Base-by-base conservation (phyloP, 2,797 vertebrate genomes). In the Antennarius maculatus region DNA sequence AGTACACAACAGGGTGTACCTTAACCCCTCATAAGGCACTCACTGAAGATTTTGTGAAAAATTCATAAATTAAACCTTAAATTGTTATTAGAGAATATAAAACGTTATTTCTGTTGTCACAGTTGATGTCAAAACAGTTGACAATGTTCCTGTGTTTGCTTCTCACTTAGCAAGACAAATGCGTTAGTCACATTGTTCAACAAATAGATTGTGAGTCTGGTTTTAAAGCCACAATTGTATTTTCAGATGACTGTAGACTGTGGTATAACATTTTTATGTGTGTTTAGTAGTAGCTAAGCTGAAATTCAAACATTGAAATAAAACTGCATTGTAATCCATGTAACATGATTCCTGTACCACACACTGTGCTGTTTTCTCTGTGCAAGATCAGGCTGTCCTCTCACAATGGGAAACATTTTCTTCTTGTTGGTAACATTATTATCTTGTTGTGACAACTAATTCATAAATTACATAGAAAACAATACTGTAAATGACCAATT, bases 351-450 rank as follows among this genome's bases (percentile, higher is more conserved):
- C 5, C 31, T 6, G 47, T 29, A 23, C 23, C 23, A 23, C 41
- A 23, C 34, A 29, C 10, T 18, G 18, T 52, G 15, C 55, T 60
- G 53, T 23, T 69, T 67, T 64, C 47, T 55, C 50, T 77, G 56
- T 47, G 28, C 47, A 66, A 74, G 80, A 69, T 66, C 64, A 71
- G 12, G 43, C 45, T 7, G 0, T 28, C 45, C 46, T 53, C 54
- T 37, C 23, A 37, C 47, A 61, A 27, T 46, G 45, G 42, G 27
- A 39, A 16, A 18, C 39, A 41, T 49, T 51, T 6, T 27, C 42
- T 7, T 55, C 12, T 23, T 56, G 3, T 6, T 47, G 23, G 23
- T 1, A 23, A 23, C 23, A 23, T 23, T 23, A 1, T 23, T 2
- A 23, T 64, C 34, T 18, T 17, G 9, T 13, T 29, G 17, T 41